A percentile compares a stretch with the other conserved stretches of the same genome.
Conservation (phyloP, 2,888 invertebrate genomes). For the Elmis aenea region DNA sequence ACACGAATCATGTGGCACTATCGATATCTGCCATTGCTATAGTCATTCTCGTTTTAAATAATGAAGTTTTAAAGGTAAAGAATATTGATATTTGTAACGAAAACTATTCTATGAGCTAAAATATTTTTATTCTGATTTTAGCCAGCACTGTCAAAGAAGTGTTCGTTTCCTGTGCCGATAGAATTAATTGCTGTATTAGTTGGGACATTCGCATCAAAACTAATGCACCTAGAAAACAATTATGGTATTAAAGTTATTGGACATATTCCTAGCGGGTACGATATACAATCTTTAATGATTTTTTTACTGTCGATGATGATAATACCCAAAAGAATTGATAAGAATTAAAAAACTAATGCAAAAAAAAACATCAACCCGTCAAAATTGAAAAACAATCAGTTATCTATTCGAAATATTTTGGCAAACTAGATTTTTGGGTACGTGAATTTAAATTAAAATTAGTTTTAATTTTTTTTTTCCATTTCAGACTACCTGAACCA, state of each 20-base stretch:
- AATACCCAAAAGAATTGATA: too few relatives aligned
- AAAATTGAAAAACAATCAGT: neutral
- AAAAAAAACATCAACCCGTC: too few relatives aligned
- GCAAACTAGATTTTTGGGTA: neutral
- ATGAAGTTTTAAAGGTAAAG: slow-evolving; percentile 60
- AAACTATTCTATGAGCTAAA: too few relatives aligned
- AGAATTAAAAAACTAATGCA: too few relatives aligned
- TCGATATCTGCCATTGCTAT: slow-evolving; percentile 60
- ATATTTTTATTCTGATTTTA: too few relatives aligned
- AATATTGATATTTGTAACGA: too few relatives aligned
- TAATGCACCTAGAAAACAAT: slow-evolving; percentile 49
- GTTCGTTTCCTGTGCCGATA: slow-evolving; percentile 66
- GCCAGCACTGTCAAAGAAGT: slow-evolving; percentile 55
- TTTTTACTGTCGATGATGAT: too few relatives aligned
- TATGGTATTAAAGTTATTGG: slow-evolving; percentile 59
- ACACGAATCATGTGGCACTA: slow-evolving; percentile 58
- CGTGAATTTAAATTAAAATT: slow-evolving; percentile 2
- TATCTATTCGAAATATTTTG: slow-evolving; percentile 3
- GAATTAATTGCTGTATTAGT: slow-evolving; percentile 67
- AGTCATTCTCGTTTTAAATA: slow-evolving; percentile 55
- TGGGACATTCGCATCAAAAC: slow-evolving; percentile 62
- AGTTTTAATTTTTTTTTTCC: slow-evolving; percentile 11
- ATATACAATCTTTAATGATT: slow-evolving; percentile 16
- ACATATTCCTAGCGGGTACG: slow-evolving; percentile 62
- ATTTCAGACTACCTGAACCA: slow-evolving; percentile 55